A percentile compares a stretch with the other conserved stretches of the same genome.
These are phyloP conservation scores for Sternotherus odoratus DNA, from an alignment of 2,797 vertebrate species.

Conservation along the genomic window DNA sequence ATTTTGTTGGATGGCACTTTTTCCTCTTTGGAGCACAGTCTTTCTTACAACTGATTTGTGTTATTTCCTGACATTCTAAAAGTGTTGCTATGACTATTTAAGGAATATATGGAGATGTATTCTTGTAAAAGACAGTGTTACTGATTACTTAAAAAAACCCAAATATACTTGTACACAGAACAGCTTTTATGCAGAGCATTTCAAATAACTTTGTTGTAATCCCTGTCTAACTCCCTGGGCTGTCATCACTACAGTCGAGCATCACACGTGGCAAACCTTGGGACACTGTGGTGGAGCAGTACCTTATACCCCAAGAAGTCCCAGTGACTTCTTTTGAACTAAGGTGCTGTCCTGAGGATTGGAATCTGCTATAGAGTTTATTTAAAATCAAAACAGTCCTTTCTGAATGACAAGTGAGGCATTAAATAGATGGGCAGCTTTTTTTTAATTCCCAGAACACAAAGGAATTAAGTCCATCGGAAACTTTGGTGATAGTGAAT, in stretches of 20 bases:
- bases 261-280: rapidly evolving
- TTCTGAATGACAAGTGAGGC: neutral
- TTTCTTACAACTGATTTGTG: slow-evolving; percentile 52
- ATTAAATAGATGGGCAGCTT: neutral
- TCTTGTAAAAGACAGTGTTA: slow-evolving; percentile 38
- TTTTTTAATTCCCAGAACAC: neutral
- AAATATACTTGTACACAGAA: neutral
- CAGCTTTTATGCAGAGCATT: slow-evolving; percentile 1
- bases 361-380: neutral
- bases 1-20: slow-evolving; percentile 63
- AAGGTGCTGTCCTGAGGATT: neutral
- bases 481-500: neutral
- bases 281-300: neutral
- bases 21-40: slow-evolving; percentile 49
- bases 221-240: neutral
- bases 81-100: slow-evolving; percentile 39
- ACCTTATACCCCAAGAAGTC: neutral
- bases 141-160: slow-evolving; percentile 44
- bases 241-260: neutral
- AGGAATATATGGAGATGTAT: neutral
- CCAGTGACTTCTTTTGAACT: neutral
- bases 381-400: neutral
- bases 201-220: slow-evolving; percentile 24
- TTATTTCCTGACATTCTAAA: slow-evolving; percentile 48
- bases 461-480: neutral